Percentiles rank a stretch among this genome's conserved stretches.
Conservation (phyloP, 2,888 invertebrate genomes). For the Coecobrya sp. region DNA sequence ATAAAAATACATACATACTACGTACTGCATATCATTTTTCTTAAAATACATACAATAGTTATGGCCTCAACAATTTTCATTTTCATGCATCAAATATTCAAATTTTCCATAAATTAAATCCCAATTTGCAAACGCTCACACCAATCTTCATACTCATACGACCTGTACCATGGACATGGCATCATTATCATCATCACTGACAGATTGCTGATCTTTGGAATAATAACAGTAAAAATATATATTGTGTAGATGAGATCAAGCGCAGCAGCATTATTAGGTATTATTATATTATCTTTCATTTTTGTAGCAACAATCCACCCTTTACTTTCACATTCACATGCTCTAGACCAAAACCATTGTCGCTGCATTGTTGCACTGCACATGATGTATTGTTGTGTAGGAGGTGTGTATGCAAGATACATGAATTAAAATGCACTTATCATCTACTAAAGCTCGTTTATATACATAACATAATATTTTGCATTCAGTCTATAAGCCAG, state of each 20-base stretch:
- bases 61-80: no score
- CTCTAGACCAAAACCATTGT: background rate
- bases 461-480: no score
- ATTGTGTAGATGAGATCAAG: background rate
- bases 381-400: background rate
- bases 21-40: no score
- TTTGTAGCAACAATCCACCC: background rate
- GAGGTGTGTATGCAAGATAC: conserved; percentile 21
- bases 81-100: no score
- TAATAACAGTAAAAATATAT: background rate
- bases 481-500: background rate
- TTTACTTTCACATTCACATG: conserved; percentile 38
- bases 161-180: background rate
- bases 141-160: background rate
- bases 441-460: background rate
- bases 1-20: no score
- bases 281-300: background rate
- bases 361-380: conserved; percentile 22
- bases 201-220: no score
- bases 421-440: background rate
- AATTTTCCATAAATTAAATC: no score
- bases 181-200: background rate
- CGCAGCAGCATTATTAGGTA: background rate
- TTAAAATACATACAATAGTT: no score
- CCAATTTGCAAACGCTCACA: no score